Evolutionary conservation across 2,113 vertebrate species (phyloP).

Genomic region (Ochotona curzoniae): DNA sequence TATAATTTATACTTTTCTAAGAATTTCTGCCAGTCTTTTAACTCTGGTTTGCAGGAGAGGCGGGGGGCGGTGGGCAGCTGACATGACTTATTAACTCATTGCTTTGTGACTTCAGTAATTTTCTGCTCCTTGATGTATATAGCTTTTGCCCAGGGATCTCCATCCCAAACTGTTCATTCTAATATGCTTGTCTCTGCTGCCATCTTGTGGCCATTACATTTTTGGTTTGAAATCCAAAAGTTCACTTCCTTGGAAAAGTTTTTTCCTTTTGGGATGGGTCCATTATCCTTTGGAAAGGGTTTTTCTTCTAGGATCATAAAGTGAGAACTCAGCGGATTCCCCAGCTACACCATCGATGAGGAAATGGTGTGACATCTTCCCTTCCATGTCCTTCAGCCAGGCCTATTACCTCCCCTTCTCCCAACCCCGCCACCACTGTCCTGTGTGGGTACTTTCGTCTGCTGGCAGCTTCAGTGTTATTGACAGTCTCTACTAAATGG

Average conservation of each 20-base stretch:
- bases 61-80: conserved; percentile 18
- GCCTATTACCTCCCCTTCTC: not conserved
- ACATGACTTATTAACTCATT: conserved; percentile 11
- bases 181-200: conserved; percentile 65
- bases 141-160: conserved; percentile 36
- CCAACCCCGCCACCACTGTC: not conserved
- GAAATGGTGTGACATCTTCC: conserved; percentile 84
- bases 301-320: conserved; percentile 76
- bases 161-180: conserved; percentile 23
- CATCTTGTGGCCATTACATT: conserved; percentile 74
- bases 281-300: conserved; percentile 62
- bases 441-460: conserved; percentile 35
- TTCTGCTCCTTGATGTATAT: not conserved
- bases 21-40: not conserved
- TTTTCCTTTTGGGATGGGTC: conserved; percentile 53
- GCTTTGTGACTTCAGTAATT: conserved; percentile 32
- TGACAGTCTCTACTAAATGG: conserved; percentile 31
- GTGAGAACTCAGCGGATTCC: conserved; percentile 61
- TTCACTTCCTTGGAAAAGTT: conserved; percentile 53
- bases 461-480: conserved; percentile 30
- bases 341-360: conserved; percentile 65
- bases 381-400: conserved; percentile 40
- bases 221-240: conserved; percentile 55
- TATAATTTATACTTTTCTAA: conserved; percentile 48
- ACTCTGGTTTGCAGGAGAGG: conserved; percentile 47